These are phyloP conservation scores for Scarus forsteni DNA, from an alignment of 2,797 vertebrate species.

Conservation along the genomic window DNA sequence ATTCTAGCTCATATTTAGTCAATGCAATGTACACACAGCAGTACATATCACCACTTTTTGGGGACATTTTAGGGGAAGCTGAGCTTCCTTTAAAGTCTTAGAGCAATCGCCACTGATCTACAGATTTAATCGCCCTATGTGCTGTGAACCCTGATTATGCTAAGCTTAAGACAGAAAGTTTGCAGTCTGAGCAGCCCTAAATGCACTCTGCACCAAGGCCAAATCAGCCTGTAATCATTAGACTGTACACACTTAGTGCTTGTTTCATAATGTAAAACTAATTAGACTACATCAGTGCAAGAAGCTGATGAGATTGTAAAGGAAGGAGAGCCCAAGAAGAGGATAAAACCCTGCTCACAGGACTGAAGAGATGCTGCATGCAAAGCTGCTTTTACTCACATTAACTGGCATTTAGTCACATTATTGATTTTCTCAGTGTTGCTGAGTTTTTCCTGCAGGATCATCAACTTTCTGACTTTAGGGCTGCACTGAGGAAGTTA, in stretches of 20 bases:
- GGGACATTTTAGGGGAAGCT: too few relatives aligned
- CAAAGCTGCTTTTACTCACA: constrained; percentile 25
- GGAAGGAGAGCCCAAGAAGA: constrained; percentile 1
- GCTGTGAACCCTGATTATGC: neutral
- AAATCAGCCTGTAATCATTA: neutral
- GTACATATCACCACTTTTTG: too few relatives aligned
- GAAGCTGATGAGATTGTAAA: constrained; percentile 21
- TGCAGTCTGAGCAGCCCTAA: neutral
- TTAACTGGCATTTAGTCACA: constrained; percentile 38
- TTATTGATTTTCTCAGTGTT: constrained; percentile 46
- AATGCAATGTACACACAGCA: too few relatives aligned
- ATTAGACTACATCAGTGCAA: neutral
- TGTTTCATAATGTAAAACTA: constrained; percentile 7
- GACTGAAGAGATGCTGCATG: constrained; percentile 1
- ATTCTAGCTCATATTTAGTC: too few relatives aligned
- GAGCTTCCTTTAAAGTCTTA: too few relatives aligned
- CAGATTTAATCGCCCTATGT: neutral
- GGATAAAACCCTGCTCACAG: neutral
- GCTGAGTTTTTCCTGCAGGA: constrained; percentile 41
- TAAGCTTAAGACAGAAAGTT: neutral
- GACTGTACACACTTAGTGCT: neutral
- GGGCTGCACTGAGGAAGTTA: constrained; percentile 11
- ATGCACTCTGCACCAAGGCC: neutral
- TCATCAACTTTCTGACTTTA: constrained; percentile 54
- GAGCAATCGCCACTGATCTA: too few relatives aligned